Conservation (phyloP, 2,888 invertebrate genomes). For the Tiliacea citrago region DNA sequence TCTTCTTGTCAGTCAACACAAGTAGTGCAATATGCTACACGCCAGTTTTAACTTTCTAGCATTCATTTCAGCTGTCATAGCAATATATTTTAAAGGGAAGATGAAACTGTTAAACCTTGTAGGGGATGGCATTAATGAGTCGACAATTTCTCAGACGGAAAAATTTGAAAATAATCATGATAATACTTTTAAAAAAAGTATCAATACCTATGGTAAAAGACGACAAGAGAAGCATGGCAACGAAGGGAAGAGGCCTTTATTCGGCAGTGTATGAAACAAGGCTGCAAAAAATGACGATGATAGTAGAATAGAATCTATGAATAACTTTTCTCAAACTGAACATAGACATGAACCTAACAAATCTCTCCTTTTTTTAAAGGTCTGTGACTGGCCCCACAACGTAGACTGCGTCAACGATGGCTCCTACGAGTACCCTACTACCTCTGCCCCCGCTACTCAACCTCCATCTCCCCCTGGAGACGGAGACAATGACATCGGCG, state of each 20-base stretch:
- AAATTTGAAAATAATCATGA: not conserved
- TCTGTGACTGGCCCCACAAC: constrained; percentile 45
- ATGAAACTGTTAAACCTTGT: not conserved
- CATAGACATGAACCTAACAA: not conserved
- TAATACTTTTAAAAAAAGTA: not conserved
- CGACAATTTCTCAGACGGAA: not conserved
- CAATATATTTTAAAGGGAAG: not conserved
- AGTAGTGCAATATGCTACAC: not conserved
- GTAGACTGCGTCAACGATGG: constrained; percentile 40
- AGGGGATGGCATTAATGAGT: not conserved
- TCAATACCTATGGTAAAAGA: not conserved
- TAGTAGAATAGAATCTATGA: not conserved
- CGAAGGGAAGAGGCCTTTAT: not conserved
- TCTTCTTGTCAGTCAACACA: not conserved
- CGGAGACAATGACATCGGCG: constrained; percentile 15
- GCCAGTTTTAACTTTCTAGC: not conserved
- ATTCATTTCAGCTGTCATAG: not conserved
- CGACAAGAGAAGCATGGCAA: not conserved
- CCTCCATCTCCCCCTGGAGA: constrained; percentile 25
- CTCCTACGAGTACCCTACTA: constrained; percentile 31
- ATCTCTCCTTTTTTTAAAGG: constrained; percentile 7
- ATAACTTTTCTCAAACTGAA: not conserved
- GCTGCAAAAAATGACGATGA: not conserved
- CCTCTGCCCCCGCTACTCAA: not conserved
- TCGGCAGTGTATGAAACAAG: not conserved